Base-by-base conservation (phyloP, 2,113 vertebrate genomes). In the Phasianus colchicus region DNA sequence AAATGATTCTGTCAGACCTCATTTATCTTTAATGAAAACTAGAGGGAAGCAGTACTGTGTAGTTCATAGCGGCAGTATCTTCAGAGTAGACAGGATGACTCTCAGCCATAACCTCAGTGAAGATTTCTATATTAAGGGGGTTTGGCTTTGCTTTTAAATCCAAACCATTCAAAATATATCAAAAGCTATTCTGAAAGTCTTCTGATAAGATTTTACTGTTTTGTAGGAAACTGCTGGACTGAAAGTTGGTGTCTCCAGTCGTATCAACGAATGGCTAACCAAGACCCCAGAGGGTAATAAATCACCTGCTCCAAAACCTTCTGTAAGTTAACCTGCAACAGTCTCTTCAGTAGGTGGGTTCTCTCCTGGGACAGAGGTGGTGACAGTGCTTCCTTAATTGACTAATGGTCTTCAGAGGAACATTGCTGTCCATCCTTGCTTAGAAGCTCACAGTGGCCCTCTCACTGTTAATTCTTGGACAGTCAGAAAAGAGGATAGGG, bases 211-310 rank as follows among this genome's bases (percentile, higher is more conserved):
- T 66, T 79, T 94, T 20, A 7, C 48, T 40, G 13, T 93, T 82
- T 96, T 97, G 54, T 97, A 99, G 99, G 99, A 99, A 98, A 98
- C 99, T 76, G 99, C 99, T 95, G 99, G 98, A 52, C 98, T 99
- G 96, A 99, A 99, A 94, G 98, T 99, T 89, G 99, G 99, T 40
- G 99, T 99, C 88, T 99, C 99, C 20, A 99, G 99, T 95, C 99
- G 99, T 95, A 99, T 99, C 98, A 99, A 98, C 1, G 99, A 99
- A 96, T 99, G 99, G 99, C 97, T 99, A 97, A 99, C 98, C 83
- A 99, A 99, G 98, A 99, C 99, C 90, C 99, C 99, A 9, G 99
- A 99, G 84, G 96, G 98, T 80, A 98, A 98, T 97, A 99, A 99
- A 97, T 97, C 97, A 0, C 77, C 98, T 60, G 98, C 99, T 97